Evolutionary conservation across 2,888 invertebrate species (phyloP).

Genomic region (Ophioninae sp.): DNA sequence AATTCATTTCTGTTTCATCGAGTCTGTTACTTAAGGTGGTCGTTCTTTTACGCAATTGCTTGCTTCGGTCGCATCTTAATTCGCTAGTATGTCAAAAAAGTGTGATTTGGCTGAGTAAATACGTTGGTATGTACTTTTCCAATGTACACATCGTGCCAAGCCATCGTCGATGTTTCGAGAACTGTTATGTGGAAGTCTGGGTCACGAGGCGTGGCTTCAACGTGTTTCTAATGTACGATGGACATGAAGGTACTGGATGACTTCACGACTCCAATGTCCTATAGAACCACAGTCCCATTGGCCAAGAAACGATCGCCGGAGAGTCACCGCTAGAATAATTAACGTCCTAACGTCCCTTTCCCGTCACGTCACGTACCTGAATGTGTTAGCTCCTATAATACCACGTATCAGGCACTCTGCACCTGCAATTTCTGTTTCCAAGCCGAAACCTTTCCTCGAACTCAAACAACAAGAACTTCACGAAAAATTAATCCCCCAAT

Average conservation of each 20-base stretch:
- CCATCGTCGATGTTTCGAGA: constrained; percentile 78
- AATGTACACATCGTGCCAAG: constrained; percentile 58
- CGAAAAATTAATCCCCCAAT: background rate
- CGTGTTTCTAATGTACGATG: constrained; percentile 61
- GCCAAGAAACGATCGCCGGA: constrained; percentile 78
- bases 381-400: constrained; percentile 34
- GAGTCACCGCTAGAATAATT: constrained; percentile 79
- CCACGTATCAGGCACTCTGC: constrained; percentile 35
- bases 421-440: constrained; percentile 25
- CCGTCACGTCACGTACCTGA: constrained; percentile 56
- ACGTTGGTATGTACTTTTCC: constrained; percentile 22
- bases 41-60: constrained; percentile 20
- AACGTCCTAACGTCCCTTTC: constrained; percentile 68
- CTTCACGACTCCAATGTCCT: constrained; percentile 72
- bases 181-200: constrained; percentile 81
- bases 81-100: constrained; percentile 31
- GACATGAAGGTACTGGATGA: constrained; percentile 67
- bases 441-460: constrained; percentile 22
- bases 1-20: constrained; percentile 45
- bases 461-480: constrained; percentile 31
- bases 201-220: constrained; percentile 81
- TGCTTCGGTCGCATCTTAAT: constrained; percentile 35
- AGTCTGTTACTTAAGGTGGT: constrained; percentile 23
- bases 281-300: constrained; percentile 80
- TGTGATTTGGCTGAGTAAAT: constrained; percentile 24